Evolutionary conservation across 1,140 invertebrate genomes (phyloP).

Genomic region (Apis mellifera): DNA sequence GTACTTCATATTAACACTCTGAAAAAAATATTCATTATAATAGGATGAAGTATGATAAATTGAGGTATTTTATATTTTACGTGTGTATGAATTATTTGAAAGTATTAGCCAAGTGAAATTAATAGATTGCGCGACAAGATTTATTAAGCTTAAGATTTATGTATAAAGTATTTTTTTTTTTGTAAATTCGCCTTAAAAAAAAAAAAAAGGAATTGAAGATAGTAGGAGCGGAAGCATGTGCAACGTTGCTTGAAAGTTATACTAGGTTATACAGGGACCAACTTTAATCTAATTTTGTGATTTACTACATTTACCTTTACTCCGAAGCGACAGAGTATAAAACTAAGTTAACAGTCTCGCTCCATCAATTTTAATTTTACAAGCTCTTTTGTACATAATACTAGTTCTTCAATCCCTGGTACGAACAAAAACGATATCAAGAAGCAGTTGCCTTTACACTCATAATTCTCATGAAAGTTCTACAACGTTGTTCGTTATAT

Average conservation of each 20-base stretch:
- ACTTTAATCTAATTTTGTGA: slow-evolving; percentile 39
- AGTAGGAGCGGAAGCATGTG: not conserved
- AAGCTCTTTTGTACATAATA: not conserved
- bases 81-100: no score
- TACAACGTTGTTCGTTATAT: not conserved
- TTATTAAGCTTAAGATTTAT: no score
- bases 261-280: slow-evolving; percentile 6
- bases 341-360: slow-evolving; percentile 31
- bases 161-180: not conserved
- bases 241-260: slow-evolving; percentile 22
- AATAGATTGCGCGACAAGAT: not conserved
- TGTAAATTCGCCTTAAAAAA: not conserved
- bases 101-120: no score
- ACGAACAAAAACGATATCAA: not conserved
- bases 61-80: no score
- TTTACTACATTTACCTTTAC: slow-evolving; percentile 42
- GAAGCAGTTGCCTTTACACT: not conserved
- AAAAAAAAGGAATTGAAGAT: not conserved
- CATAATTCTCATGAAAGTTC: not conserved
- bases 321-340: slow-evolving; percentile 9
- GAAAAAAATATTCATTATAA: no score
- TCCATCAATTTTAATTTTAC: slow-evolving; percentile 25
- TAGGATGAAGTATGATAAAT: no score
- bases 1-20: no score
- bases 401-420: not conserved